Evolutionary conservation across 2,888 invertebrate genomes (phyloP).

Genomic region (Tachina lurida): DNA sequence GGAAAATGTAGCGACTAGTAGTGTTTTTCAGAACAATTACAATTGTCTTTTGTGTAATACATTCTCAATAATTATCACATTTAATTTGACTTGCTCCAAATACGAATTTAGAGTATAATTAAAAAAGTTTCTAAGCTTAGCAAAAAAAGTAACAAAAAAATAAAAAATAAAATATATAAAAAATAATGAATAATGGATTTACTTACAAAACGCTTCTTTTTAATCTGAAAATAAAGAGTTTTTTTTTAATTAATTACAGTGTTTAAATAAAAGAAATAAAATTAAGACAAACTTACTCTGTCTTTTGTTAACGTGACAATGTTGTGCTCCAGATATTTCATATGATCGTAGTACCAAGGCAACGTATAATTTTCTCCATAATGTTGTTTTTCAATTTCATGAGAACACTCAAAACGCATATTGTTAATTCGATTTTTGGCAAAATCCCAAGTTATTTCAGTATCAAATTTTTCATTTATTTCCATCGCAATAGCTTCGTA

Average conservation of each 20-base stretch:
- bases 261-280: not conserved
- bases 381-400: conserved; percentile 60
- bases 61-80: too few relatives aligned
- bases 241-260: not conserved
- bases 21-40: too few relatives aligned
- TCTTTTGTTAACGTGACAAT: conserved; percentile 56
- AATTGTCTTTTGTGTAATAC: too few relatives aligned
- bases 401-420: conserved; percentile 61
- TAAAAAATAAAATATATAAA: not conserved
- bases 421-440: conserved; percentile 57
- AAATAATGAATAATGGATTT: not conserved
- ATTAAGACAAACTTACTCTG: conserved; percentile 48
- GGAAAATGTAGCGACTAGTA: too few relatives aligned
- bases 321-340: conserved; percentile 62
- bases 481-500: conserved; percentile 59
- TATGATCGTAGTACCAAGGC: conserved; percentile 67
- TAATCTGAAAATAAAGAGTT: conserved; percentile 46
- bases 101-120: too few relatives aligned
- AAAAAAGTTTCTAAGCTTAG: too few relatives aligned
- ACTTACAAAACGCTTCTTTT: conserved; percentile 64
- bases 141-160: too few relatives aligned
- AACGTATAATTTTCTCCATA: conserved; percentile 54
- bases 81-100: too few relatives aligned
- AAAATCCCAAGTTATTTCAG: conserved; percentile 55
- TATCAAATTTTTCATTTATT: conserved; percentile 45